These are phyloP conservation scores for Drosophila takahashii DNA, from an alignment of 1,140 invertebrate species.

Conservation along the genomic window DNA sequence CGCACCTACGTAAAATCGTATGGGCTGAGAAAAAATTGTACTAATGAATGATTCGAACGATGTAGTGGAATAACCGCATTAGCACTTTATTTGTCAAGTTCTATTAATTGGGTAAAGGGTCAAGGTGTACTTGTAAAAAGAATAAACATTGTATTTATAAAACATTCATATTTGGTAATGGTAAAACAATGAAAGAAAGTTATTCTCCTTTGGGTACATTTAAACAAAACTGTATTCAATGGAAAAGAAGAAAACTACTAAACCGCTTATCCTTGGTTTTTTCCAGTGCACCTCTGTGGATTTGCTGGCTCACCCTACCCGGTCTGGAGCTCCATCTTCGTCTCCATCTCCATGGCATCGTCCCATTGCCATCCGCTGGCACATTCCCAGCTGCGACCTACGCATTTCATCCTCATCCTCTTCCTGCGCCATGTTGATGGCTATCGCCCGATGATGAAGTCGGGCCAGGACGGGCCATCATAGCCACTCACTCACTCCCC, in stretches of 20 bases:
- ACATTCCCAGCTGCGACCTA: conserved; percentile 57
- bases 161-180: too few species aligned
- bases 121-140: too few species aligned
- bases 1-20: too few species aligned
- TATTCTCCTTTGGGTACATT: too few species aligned
- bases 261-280: background rate
- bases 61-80: too few species aligned
- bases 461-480: conserved; percentile 47
- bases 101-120: too few species aligned
- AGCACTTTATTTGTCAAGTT: too few species aligned
- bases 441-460: conserved; percentile 53
- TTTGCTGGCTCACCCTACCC: conserved; percentile 41
- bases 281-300: conserved; percentile 6
- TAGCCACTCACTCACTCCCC: conserved; percentile 53
- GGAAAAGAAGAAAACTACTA: too few species aligned
- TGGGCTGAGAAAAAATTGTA: too few species aligned
- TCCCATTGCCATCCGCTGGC: conserved; percentile 22
- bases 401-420: conserved; percentile 52
- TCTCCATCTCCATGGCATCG: conserved; percentile 19
- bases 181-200: too few species aligned
- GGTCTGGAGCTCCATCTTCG: conserved; percentile 35
- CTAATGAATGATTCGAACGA: too few species aligned
- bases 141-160: too few species aligned
- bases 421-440: conserved; percentile 53
- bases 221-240: background rate